Conservation (phyloP, 2,797 vertebrate species). For the Clarias fuscus region DNA sequence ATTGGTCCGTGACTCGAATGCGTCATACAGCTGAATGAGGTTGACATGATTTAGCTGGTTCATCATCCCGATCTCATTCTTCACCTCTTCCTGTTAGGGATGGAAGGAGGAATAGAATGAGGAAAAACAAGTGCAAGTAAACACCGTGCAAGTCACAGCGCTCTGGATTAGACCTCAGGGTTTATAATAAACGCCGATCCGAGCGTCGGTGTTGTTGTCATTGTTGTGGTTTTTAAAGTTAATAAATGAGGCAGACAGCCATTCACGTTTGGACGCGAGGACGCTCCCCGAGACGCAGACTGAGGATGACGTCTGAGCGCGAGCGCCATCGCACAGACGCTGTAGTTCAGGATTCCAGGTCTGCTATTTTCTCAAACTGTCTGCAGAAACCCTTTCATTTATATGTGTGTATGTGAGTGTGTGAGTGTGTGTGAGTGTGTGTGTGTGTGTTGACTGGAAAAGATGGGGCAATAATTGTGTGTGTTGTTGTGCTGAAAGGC, state of each 20-base stretch:
- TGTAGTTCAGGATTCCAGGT: background rate
- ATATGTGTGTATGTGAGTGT: background rate
- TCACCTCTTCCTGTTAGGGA: conserved; percentile 80
- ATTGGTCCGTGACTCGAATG: conserved; percentile 82
- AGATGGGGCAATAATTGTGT: background rate
- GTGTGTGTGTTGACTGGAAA: conserved; percentile 10
- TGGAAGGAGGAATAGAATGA: conserved; percentile 5
- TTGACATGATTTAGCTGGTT: conserved; percentile 86
- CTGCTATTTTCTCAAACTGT: conserved; percentile 21
- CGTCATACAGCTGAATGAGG: conserved; percentile 87
- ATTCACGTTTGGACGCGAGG: background rate
- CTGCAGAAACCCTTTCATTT: conserved; percentile 30
- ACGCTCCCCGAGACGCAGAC: background rate
- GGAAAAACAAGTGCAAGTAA: conserved; percentile 9
- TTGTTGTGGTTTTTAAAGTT: background rate
- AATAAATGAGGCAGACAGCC: no score
- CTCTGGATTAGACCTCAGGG: background rate
- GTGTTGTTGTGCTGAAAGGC: background rate
- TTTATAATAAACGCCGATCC: background rate
- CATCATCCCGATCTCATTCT: conserved; percentile 87
- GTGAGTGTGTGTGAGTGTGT: conserved; percentile 13
- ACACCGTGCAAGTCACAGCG: background rate
- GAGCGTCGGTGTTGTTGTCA: no score
- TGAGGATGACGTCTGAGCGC: conserved; percentile 18
- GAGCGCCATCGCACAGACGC: conserved; percentile 26